phyloP scores from a whole-genome alignment of 2,888 invertebrate species.

The Dendrolimus houi region DNA sequence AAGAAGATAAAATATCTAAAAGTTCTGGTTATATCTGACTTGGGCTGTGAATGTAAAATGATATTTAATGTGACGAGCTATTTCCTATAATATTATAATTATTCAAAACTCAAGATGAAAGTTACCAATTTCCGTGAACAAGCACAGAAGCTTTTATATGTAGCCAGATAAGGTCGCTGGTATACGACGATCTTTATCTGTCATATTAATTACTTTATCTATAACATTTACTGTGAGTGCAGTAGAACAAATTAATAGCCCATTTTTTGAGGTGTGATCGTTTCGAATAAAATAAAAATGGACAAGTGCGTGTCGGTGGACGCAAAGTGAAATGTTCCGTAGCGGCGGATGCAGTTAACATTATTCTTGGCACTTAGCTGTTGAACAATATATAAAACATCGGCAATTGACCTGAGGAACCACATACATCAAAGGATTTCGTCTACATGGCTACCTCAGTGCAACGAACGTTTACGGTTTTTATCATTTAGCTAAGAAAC shows the following conservation, averaged over 20 bases:
- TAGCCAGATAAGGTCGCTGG: neutral
- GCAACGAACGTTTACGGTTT: too few relatives aligned
- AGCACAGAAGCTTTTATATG: neutral
- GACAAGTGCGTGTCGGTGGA: too few relatives aligned
- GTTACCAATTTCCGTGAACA: neutral
- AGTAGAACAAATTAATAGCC: constrained; percentile 65
- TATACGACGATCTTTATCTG: constrained; percentile 45
- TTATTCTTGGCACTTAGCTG: too few relatives aligned
- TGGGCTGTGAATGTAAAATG: neutral
- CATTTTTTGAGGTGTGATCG: constrained; percentile 61
- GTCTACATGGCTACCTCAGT: too few relatives aligned
- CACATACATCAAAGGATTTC: too few relatives aligned
- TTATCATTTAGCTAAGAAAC: too few relatives aligned
- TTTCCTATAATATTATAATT: neutral
- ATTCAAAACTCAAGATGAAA: neutral
- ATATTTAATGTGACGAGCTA: neutral
- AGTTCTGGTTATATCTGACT: neutral
- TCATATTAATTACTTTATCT: constrained; percentile 66
- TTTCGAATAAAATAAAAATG: constrained; percentile 48
- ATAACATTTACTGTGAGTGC: constrained; percentile 52
- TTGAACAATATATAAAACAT: too few relatives aligned
- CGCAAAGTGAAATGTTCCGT: too few relatives aligned
- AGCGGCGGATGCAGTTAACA: too few relatives aligned
- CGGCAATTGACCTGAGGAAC: too few relatives aligned
- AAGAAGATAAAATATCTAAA: neutral